Evolutionary conservation across 2,888 invertebrate genomes (phyloP).

Genomic region (Perizoma affinitatum): DNA sequence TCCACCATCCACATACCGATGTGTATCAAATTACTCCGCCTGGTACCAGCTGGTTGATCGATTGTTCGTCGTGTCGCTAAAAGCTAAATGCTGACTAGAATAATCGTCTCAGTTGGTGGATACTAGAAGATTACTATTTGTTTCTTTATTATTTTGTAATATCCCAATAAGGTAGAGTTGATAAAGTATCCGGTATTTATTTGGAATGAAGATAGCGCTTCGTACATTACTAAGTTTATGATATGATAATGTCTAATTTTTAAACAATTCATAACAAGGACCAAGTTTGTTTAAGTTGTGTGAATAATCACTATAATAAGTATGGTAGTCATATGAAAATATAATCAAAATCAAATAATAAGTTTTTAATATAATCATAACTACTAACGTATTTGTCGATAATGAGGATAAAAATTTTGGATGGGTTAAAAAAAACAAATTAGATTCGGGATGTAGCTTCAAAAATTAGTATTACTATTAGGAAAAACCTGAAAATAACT

Average conservation of each 20-base stretch:
- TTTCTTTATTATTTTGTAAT: constrained; percentile 35
- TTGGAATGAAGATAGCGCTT: neutral
- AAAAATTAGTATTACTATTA: too few species aligned
- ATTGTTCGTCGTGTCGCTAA: constrained; percentile 68
- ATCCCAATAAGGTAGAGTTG: constrained; percentile 24
- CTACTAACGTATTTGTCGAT: too few species aligned
- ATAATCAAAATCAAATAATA: too few species aligned
- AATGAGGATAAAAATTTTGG: too few species aligned
- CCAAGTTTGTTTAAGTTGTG: too few species aligned
- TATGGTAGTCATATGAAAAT: too few species aligned
- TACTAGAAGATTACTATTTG: constrained; percentile 27
- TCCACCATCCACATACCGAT: constrained; percentile 81
- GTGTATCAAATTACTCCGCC: constrained; percentile 80
- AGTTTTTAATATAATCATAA: too few species aligned
- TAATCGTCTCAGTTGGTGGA: constrained; percentile 53
- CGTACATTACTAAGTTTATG: neutral
- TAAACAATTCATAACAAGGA: too few species aligned
- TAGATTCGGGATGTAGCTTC: too few species aligned
- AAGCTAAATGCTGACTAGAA: constrained; percentile 68
- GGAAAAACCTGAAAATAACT: too few species aligned
- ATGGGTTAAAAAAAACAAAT: too few species aligned
- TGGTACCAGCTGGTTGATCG: constrained; percentile 79
- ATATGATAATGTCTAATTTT: neutral
- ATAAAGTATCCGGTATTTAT: constrained; percentile 8
- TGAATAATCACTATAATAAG: too few species aligned